Evolutionary conservation across 2,888 invertebrate species (phyloP), one percentile per base, ranked within the genome.

Genomic region (Eupithecia tripunctaria): DNA sequence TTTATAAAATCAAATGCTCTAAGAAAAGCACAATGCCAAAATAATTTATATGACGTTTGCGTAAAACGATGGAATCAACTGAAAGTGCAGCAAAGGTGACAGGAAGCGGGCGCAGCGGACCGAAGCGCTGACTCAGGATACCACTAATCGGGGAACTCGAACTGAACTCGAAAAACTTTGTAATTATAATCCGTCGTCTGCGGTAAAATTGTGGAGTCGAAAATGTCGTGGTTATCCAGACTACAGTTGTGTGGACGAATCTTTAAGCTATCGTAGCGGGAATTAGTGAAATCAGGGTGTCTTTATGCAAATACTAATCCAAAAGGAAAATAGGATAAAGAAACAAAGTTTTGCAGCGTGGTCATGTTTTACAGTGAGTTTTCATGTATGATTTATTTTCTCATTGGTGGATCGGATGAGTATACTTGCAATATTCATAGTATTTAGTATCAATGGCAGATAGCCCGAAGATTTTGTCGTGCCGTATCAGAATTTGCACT

Each of bases 1-100:
- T 18, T 29, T 27, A 60, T 29, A 29, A 15, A 29, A 29, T 29
- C 60, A 60, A 60, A 59, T 59, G 27, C 15, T 59, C 21, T 32
- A 18, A 68, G 21, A 56, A 67, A 70, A 67, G 63, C 36, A 38
- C 65, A 74, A 69, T 68, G 64, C 68, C 71, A 68, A 71, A 73
- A 66, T 72, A 66, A 72, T 70, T 76, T 73, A 32, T 72, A 83
- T 85, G 87, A 87, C 88, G 90, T 89, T 89, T 90, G 86, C 86
- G 88, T 89, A 90, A 86, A 88, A 87, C 89, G 89, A 92, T 90
- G 92, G 92, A 92, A 92, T 93, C 91, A 92, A 90, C 92, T 91
- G 90, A 91, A 91, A 91, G 91, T 91, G 89, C 88, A 89, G 90
- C 87, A 91, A 91, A 93, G 93, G 93, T 92, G 92, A 91, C 92